These are phyloP conservation scores for Heliconius ismenius DNA, from an alignment of 2,888 invertebrate species.

Conservation along the genomic window DNA sequence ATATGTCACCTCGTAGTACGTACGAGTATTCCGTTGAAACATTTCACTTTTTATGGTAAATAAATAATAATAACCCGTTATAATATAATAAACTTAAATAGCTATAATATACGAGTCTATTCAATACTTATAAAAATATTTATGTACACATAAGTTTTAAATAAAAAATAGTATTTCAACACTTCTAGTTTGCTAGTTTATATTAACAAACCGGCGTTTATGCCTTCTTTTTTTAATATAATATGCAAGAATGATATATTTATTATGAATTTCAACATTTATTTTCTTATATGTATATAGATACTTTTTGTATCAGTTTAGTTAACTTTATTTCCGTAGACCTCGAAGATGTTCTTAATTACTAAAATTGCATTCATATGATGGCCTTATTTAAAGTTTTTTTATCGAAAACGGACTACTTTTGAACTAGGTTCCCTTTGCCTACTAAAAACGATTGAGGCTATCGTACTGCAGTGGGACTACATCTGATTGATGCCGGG, in stretches of 20 bases:
- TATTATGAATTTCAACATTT: neutral
- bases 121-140: neutral
- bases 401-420: too few species aligned
- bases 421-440: too few species aligned
- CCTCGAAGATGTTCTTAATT: too few species aligned
- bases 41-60: constrained; percentile 40
- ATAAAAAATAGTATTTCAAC: neutral
- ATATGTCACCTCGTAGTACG: constrained; percentile 14
- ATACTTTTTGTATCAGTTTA: too few species aligned
- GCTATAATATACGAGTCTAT: neutral
- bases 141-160: neutral
- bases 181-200: neutral
- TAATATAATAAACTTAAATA: neutral
- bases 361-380: too few species aligned
- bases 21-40: constrained; percentile 3
- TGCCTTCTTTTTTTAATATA: neutral
- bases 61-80: constrained; percentile 8
- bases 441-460: neutral
- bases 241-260: neutral
- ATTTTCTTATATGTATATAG: neutral
- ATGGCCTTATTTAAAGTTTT: too few species aligned
- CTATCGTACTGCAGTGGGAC: neutral
- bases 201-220: neutral
- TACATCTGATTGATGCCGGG: neutral
- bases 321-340: too few species aligned